Percentiles rank a stretch among this genome's conserved stretches.
These are phyloP conservation scores for Periphyllus acericola DNA, from an alignment of 2,888 invertebrate species.

Conservation along the genomic window DNA sequence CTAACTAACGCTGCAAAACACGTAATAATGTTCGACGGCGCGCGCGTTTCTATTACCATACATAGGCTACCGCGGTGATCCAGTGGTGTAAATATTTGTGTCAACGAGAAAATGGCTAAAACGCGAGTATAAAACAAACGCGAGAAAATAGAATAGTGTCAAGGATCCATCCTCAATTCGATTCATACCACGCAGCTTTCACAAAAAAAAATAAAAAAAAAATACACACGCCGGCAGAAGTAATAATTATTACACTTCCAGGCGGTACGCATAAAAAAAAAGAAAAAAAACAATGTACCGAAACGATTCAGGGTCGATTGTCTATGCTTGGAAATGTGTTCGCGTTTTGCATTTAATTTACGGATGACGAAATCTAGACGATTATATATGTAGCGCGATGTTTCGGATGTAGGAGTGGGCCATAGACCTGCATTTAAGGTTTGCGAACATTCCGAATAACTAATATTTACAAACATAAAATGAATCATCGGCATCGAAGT, in stretches of 20 bases:
- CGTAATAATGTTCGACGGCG: neutral
- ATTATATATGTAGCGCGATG: neutral
- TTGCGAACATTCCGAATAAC: neutral
- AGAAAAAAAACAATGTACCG: conserved; percentile 41
- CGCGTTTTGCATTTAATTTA: conserved; percentile 24
- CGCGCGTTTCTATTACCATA: conserved; percentile 24
- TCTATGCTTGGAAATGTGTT: neutral
- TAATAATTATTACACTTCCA: conserved; percentile 33
- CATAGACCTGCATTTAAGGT: neutral
- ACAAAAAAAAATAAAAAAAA: neutral
- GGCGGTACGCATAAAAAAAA: neutral
- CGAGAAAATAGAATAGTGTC: conserved; percentile 50
- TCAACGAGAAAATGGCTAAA: conserved; percentile 29
- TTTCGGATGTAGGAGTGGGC: neutral
- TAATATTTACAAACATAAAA: neutral
- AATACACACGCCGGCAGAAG: neutral
- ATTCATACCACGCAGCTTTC: conserved; percentile 45
- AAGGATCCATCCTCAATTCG: conserved; percentile 41
- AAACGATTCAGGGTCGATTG: conserved; percentile 29
- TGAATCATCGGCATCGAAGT: conserved; percentile 8
- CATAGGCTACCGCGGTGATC: neutral
- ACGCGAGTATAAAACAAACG: conserved; percentile 26
- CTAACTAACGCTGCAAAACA: neutral
- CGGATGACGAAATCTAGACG: neutral
- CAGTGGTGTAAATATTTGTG: neutral